phyloP scores from a whole-genome alignment of 1,140 invertebrate species.

The Leptoteleia sp. region DNA sequence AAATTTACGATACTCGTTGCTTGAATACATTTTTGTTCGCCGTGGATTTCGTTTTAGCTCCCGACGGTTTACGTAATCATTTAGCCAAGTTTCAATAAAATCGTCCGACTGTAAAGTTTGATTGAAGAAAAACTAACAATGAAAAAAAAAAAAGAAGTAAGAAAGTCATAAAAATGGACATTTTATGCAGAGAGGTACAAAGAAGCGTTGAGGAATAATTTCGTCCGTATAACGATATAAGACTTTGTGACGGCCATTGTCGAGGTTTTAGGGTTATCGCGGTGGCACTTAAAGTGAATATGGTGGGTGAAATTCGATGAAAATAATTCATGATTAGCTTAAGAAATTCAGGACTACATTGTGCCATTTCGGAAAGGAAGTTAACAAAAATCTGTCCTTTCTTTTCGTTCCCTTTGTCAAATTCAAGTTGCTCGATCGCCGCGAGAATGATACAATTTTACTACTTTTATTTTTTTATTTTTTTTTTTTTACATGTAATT shows the following conservation, averaged over 20 bases:
- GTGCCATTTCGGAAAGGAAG: neutral
- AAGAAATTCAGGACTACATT: neutral
- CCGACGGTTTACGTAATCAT: slow-evolving; percentile 14
- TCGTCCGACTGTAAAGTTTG: slow-evolving; percentile 30
- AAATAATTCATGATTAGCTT: slow-evolving; percentile 1
- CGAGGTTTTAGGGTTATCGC: slow-evolving; percentile 22
- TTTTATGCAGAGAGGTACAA: slow-evolving; percentile 36
- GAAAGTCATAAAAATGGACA: slow-evolving; percentile 32
- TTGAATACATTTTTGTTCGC: slow-evolving; percentile 23
- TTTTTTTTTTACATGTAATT: too few relatives aligned
- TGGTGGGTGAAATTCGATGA: slow-evolving; percentile 4
- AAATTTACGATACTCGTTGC: slow-evolving; percentile 19
- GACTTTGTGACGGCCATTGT: slow-evolving; percentile 12
- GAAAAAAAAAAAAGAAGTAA: slow-evolving; percentile 21
- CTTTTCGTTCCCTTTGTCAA: too few relatives aligned
- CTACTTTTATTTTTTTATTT: too few relatives aligned
- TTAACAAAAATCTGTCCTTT: neutral
- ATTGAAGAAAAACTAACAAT: slow-evolving; percentile 14
- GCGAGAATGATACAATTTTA: too few relatives aligned
- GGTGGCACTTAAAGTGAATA: neutral
- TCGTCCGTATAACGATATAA: slow-evolving; percentile 24
- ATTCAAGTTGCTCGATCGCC: too few relatives aligned
- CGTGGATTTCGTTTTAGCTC: too few relatives aligned
- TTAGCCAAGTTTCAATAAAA: slow-evolving; percentile 33
- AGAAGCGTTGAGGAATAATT: slow-evolving; percentile 15